These are phyloP conservation scores for Pampusana beccarii DNA, from an alignment of 2,113 vertebrate genomes.

Conservation along the genomic window DNA sequence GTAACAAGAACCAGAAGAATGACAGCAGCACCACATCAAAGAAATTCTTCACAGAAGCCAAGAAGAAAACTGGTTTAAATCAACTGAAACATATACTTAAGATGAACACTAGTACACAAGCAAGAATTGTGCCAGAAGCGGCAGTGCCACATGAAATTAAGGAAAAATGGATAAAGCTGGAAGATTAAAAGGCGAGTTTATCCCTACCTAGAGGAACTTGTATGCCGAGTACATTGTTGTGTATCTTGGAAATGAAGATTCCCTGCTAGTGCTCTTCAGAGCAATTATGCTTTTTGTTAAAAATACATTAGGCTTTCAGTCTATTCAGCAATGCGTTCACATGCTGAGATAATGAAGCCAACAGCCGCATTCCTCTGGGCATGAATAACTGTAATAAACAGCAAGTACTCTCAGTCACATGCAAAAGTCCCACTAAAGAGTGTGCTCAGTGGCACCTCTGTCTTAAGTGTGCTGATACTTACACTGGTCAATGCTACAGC, in stretches of 20 bases:
- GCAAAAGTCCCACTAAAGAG: background rate
- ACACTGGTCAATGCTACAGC: background rate
- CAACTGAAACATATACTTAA: background rate
- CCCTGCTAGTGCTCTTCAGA: background rate
- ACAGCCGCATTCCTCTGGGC: background rate
- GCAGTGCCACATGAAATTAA: background rate
- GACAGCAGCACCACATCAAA: background rate
- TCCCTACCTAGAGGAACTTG: background rate
- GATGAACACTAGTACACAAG: background rate
- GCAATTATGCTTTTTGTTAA: background rate
- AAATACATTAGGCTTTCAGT: background rate
- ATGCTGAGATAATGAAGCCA: background rate
- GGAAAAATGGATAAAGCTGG: background rate
- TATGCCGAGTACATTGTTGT: background rate
- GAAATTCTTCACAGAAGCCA: constrained; percentile 4
- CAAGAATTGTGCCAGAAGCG: background rate
- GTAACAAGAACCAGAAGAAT: background rate
- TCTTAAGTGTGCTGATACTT: background rate
- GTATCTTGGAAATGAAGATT: background rate
- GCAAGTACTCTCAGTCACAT: background rate
- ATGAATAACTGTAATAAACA: background rate
- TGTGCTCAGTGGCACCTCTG: background rate
- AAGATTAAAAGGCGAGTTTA: background rate
- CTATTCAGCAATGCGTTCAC: background rate
- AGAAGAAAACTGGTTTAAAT: background rate